Evolutionary conservation across 2,113 vertebrate genomes (phyloP).

Genomic region (Ovibos moschatus): DNA sequence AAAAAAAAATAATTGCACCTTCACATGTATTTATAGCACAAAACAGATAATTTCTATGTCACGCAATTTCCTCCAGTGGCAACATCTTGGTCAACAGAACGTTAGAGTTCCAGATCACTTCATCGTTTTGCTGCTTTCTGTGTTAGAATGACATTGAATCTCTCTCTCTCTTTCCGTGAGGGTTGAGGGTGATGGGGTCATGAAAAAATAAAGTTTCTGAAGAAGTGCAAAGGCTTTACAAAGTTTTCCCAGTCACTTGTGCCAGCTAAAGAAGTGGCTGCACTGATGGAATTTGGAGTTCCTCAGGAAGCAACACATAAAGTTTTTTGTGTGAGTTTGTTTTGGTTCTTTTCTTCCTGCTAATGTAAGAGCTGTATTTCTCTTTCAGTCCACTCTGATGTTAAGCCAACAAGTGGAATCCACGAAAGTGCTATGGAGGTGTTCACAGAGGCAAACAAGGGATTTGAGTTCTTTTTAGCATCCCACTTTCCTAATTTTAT

Average conservation of each 20-base stretch:
- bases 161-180: background rate
- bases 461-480: background rate
- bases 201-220: background rate
- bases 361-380: background rate
- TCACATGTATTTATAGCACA: background rate
- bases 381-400: background rate
- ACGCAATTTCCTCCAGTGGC: background rate
- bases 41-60: too few species aligned
- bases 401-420: background rate
- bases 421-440: accelerated
- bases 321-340: background rate
- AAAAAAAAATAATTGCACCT: background rate
- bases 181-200: background rate
- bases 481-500: background rate
- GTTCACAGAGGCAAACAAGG: accelerated
- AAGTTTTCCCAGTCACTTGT: background rate
- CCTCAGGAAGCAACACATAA: background rate
- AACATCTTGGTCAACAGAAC: background rate
- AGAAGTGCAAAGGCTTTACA: background rate
- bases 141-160: background rate
- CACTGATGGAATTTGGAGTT: background rate
- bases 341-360: background rate
- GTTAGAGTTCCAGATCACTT: too few species aligned
- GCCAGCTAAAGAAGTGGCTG: background rate
- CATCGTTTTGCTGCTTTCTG: background rate